These are phyloP conservation scores for Lineus longissimus DNA, from an alignment of 1,140 invertebrate species.

Conservation along the genomic window DNA sequence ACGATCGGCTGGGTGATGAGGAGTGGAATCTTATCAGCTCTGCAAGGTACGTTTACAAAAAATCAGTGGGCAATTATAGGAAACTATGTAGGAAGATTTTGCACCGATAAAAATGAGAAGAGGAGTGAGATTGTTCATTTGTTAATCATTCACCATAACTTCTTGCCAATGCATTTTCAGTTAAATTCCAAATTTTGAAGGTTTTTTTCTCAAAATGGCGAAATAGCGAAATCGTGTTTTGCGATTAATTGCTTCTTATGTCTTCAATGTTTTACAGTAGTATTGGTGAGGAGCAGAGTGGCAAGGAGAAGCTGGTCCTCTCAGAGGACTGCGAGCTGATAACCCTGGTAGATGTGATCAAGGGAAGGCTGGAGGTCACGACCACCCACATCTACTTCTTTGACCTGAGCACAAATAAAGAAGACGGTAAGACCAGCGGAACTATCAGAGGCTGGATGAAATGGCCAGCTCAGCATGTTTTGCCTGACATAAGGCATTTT, in stretches of 20 bases:
- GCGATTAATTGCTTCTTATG: too few species aligned
- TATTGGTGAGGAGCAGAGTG: conserved; percentile 32
- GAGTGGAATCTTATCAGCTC: conserved; percentile 48
- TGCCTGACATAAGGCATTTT: not conserved
- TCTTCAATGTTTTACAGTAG: too few species aligned
- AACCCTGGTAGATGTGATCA: conserved; percentile 62
- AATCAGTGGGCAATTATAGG: not conserved
- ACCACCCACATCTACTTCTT: conserved; percentile 63
- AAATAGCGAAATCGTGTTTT: too few species aligned
- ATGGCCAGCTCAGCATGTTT: not conserved
- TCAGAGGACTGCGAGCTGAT: conserved; percentile 65
- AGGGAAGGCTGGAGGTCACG: conserved; percentile 66
- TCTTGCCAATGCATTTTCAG: too few species aligned
- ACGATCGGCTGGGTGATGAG: conserved; percentile 49
- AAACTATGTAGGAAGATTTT: too few species aligned
- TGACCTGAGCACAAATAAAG: conserved; percentile 60
- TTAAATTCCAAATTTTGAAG: too few species aligned
- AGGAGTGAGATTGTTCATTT: too few species aligned
- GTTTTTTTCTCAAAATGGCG: too few species aligned
- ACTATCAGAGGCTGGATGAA: too few species aligned
- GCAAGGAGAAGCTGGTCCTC: conserved; percentile 60
- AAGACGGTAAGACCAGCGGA: too few species aligned
- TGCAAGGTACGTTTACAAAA: conserved; percentile 24
- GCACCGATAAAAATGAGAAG: too few species aligned
- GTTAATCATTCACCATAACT: too few species aligned